Evolutionary conservation across 2,113 vertebrate species (phyloP).

Genomic region (Corythornis cristatus): DNA sequence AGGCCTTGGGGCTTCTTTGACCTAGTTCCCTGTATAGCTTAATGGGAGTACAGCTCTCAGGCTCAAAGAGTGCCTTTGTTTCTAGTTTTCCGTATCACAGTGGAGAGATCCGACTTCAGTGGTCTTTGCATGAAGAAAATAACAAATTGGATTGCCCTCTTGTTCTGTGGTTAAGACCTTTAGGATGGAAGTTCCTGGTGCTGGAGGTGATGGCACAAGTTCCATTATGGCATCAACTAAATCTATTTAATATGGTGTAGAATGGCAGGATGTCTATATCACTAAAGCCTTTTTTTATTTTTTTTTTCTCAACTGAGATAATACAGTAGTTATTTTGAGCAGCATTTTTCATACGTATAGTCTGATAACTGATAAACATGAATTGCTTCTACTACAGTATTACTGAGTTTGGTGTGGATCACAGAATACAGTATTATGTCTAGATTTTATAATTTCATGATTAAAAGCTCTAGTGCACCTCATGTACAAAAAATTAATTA

Average conservation of each 20-base stretch:
- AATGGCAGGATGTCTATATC: background rate
- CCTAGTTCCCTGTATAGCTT: constrained; percentile 7
- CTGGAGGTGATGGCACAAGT: background rate
- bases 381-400: background rate
- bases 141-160: accelerated
- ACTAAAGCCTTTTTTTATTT: background rate
- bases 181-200: background rate
- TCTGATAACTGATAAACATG: background rate
- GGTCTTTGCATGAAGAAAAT: background rate
- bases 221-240: background rate
- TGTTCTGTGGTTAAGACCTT: background rate
- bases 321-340: background rate
- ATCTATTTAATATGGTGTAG: background rate
- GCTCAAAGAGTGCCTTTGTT: constrained; percentile 45
- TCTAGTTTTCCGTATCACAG: background rate
- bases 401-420: background rate
- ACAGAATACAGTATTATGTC: background rate
- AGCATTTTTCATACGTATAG: background rate
- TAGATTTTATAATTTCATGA: background rate
- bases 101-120: background rate
- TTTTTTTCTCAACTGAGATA: background rate
- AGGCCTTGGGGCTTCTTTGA: constrained; percentile 48
- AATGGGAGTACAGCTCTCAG: background rate
- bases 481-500: background rate
- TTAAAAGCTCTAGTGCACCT: background rate